A percentile compares a stretch with the other conserved stretches of the same genome.
Conservation (phyloP, 2,113 vertebrate genomes). For the Sebastes fasciatus region DNA sequence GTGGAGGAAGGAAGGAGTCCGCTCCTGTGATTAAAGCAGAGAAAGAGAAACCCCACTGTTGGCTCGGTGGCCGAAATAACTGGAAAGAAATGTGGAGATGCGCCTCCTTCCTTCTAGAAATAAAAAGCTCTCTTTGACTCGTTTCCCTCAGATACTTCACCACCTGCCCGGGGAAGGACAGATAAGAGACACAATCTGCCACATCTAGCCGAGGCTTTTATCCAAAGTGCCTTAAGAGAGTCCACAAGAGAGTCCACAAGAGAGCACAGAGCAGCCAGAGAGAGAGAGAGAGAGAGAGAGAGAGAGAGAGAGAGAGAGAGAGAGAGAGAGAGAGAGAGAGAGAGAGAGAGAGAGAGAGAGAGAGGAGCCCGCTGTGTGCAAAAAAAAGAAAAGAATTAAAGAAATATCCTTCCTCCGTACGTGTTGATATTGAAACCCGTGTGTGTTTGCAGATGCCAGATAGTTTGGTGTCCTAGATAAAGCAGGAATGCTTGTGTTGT, state of each 20-base stretch:
- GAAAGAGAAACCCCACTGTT: slow-evolving; percentile 47
- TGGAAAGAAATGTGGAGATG: slow-evolving; percentile 9
- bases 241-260: slow-evolving; percentile 62
- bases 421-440: slow-evolving; percentile 23
- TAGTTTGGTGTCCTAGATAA: slow-evolving; percentile 26
- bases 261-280: slow-evolving; percentile 43
- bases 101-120: neutral
- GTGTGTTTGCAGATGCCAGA: slow-evolving; percentile 9
- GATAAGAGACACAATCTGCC: slow-evolving; percentile 54
- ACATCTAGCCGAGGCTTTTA: slow-evolving; percentile 60
- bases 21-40: slow-evolving; percentile 31
- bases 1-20: slow-evolving; percentile 18
- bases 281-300: neutral
- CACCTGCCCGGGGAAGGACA: slow-evolving; percentile 43
- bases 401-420: slow-evolving; percentile 20
- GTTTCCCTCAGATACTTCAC: slow-evolving; percentile 44
- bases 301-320: neutral
- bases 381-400: neutral
- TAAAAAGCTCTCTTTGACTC: slow-evolving; percentile 1
- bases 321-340: slow-evolving; percentile 8
- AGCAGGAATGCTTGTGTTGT: slow-evolving; percentile 7
- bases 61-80: slow-evolving; percentile 21
- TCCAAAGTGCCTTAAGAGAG: slow-evolving; percentile 63
- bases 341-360: slow-evolving; percentile 1
- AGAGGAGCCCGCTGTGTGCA: neutral